These are phyloP conservation scores for Scophthalmus maximus DNA, from an alignment of 2,113 vertebrate genomes.

Conservation along the genomic window DNA sequence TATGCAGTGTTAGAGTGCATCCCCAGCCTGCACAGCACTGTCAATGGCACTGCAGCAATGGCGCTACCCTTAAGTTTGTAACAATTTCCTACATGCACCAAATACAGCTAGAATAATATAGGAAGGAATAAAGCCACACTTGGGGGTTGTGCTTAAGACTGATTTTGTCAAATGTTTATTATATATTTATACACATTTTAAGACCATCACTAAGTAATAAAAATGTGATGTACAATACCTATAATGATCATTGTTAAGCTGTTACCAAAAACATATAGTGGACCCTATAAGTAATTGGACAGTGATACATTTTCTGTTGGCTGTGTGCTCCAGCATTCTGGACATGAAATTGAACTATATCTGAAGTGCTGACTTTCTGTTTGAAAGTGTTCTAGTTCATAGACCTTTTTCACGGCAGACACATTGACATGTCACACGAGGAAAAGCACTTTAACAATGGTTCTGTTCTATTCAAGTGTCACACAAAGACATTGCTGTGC, in stretches of 20 bases:
- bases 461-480: neutral
- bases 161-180: too few species aligned
- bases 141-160: too few species aligned
- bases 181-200: too few species aligned
- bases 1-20: conserved; percentile 78
- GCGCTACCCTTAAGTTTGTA: conserved; percentile 23
- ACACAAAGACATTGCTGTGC: neutral
- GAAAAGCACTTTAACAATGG: neutral
- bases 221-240: too few species aligned
- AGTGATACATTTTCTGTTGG: too few species aligned
- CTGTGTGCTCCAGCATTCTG: neutral
- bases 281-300: too few species aligned
- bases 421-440: neutral
- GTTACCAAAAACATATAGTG: too few species aligned
- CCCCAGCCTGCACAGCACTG: conserved; percentile 71
- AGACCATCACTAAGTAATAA: too few species aligned
- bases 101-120: neutral
- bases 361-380: neutral
- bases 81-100: conserved; percentile 14
- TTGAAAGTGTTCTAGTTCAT: neutral
- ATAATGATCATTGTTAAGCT: too few species aligned
- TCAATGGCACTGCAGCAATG: conserved; percentile 75
- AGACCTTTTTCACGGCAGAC: neutral
- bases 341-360: neutral
- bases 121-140: too few species aligned